Percentiles rank a stretch among this genome's conserved stretches.
phyloP scores from a whole-genome alignment of 1,140 invertebrate species.

The Whitmania pigra region DNA sequence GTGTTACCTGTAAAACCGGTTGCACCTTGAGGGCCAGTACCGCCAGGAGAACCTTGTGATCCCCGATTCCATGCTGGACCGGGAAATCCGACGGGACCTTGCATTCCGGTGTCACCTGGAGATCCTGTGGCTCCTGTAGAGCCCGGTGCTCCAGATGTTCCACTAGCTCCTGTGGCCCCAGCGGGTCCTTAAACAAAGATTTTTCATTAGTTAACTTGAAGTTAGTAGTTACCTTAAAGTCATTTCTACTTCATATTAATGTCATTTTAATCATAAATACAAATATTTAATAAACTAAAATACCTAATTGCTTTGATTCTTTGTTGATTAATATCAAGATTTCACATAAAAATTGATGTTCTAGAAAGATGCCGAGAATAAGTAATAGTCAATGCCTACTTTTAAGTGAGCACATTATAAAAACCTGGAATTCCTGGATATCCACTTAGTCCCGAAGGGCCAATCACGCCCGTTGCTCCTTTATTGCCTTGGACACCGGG shows the following conservation, averaged over 20 bases:
- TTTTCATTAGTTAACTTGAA: background rate
- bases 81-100: background rate
- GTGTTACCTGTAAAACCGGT: constrained; percentile 43
- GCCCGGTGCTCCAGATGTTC: constrained; percentile 15
- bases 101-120: background rate
- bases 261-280: too few relatives aligned
- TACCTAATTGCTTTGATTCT: too few relatives aligned
- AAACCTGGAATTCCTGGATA: background rate
- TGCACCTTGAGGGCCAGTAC: constrained; percentile 47
- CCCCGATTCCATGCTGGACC: constrained; percentile 40
- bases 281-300: too few relatives aligned
- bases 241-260: background rate
- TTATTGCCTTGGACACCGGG: background rate
- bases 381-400: too few relatives aligned
- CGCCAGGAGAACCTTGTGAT: constrained; percentile 28
- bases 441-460: background rate
- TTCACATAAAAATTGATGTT: too few relatives aligned
- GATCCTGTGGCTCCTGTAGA: background rate
- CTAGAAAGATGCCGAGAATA: too few relatives aligned
- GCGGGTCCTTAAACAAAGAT: background rate
- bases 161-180: constrained; percentile 6
- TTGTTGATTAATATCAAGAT: too few relatives aligned
- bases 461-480: constrained; percentile 1
- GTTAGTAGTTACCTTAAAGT: background rate
- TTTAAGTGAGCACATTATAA: background rate